Conservation (phyloP, 2,113 vertebrate genomes). For the Upupa epops region DNA sequence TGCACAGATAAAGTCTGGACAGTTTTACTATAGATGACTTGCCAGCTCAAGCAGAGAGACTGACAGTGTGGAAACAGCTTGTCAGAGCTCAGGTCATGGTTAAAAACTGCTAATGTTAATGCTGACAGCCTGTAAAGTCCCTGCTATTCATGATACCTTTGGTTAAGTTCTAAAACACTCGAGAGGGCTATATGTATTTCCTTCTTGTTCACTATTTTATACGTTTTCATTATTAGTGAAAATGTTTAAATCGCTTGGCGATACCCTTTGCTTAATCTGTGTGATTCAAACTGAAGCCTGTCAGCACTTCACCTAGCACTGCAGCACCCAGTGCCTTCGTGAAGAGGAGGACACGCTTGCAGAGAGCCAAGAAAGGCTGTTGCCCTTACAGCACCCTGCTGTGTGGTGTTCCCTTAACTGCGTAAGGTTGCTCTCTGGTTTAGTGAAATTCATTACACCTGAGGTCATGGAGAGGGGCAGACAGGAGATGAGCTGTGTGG, state of each 20-base stretch:
- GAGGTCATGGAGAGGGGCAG: background rate
- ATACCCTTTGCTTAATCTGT: background rate
- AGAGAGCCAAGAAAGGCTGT: background rate
- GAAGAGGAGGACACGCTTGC: background rate
- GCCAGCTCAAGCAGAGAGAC: slow-evolving; percentile 68
- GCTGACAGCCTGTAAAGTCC: slow-evolving; percentile 68
- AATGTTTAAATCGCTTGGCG: background rate
- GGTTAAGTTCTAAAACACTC: slow-evolving; percentile 59
- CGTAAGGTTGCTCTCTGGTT: background rate
- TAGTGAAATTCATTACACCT: background rate
- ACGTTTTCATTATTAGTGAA: background rate
- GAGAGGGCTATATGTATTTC: background rate
- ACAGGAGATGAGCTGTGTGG: background rate
- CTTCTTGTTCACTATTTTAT: background rate
- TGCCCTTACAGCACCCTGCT: background rate
- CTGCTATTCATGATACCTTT: slow-evolving; percentile 64
- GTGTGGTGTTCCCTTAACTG: background rate
- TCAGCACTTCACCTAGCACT: background rate
- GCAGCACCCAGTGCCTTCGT: background rate
- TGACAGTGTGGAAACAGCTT: slow-evolving; percentile 70
- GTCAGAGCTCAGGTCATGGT: slow-evolving; percentile 69
- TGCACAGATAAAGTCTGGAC: slow-evolving; percentile 67
- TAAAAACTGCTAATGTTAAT: slow-evolving; percentile 70
- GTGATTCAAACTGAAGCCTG: background rate
- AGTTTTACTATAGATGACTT: slow-evolving; percentile 63